Evolutionary conservation across 2,888 invertebrate genomes (phyloP), one percentile per base, ranked within the genome.

Genomic region (Drosophila neonasuta): DNA sequence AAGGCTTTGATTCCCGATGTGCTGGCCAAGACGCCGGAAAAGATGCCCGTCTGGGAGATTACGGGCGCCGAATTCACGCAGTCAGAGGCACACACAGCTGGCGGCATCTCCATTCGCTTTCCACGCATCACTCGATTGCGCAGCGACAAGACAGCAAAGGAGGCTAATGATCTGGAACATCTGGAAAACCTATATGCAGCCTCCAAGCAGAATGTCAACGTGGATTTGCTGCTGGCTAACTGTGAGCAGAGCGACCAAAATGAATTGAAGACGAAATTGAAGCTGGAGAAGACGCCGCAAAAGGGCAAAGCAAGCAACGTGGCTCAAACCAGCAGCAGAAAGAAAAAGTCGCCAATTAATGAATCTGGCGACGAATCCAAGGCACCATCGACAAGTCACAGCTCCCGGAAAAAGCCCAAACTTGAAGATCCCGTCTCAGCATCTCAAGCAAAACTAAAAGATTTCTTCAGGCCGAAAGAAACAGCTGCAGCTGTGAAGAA

Each of bases 31-130:
- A 94, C 97, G 91, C 98, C 98, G 0, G 95, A 95, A 89, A 92
- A 93, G 29, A 96, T 96, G 89, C 98, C 97, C 0, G 96, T 99
- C 8, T 98, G 98, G 98, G 98, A 98, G 92, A 97, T 98, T 64
- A 96, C 97, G 0, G 93, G 95, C 0, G 95, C 96, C 0, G 96
- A 96, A 90, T 93, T 96, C 75, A 95, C 95, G 2, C 94, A 95
- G 89, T 95, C 95, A 2, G 95, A 95, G 61, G 93, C 95, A 6
- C 98, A 99, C 88, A 98, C 98, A 1, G 98, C 98, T 0, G 94
- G 95, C 81, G 97, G 98, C 2, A 97, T 99, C 83, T 98, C 98
- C 3, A 96, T 98, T 48, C 92, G 98, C 57, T 98, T 98, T 92
- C 98, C 98, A 0, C 93, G 98, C 76, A 96, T 98, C 0, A 95